Conservation (phyloP, 2,888 invertebrate genomes). For the Andrena camellia region DNA sequence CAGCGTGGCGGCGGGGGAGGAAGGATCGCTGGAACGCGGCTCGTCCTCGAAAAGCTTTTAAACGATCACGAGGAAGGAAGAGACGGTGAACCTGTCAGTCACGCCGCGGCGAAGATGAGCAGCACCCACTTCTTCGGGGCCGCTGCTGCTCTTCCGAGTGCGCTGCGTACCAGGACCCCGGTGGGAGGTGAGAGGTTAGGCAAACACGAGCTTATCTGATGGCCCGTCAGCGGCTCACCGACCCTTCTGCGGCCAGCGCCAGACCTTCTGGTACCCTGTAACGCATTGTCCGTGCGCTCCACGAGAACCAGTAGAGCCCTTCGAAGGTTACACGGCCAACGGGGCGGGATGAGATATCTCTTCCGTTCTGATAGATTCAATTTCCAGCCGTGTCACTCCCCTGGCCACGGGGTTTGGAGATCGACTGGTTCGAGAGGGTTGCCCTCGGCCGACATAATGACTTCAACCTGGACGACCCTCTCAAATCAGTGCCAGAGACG, state of each 20-base stretch:
- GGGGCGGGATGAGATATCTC: conserved; percentile 63
- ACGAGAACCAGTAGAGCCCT: conserved; percentile 62
- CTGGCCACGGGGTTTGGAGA: background rate
- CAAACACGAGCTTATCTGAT: conserved; percentile 84
- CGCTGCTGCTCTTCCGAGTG: conserved; percentile 70
- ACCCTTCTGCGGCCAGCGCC: conserved; percentile 64
- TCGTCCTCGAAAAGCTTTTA: conserved; percentile 76
- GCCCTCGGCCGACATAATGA: background rate
- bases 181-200: conserved; percentile 83
- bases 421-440: background rate
- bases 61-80: conserved; percentile 73
- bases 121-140: conserved; percentile 78
- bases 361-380: conserved; percentile 78
- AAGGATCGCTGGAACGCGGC: conserved; percentile 37
- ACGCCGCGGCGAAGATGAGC: conserved; percentile 73
- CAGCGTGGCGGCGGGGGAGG: conserved; percentile 35
- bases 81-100: conserved; percentile 79
- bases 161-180: conserved; percentile 70
- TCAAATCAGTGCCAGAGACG: too few relatives aligned
- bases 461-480: background rate
- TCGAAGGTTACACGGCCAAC: conserved; percentile 67
- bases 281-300: conserved; percentile 57
- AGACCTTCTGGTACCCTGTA: conserved; percentile 68
- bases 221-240: conserved; percentile 81
- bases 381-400: conserved; percentile 65